These are phyloP conservation scores for Apamea monoglypha DNA, from an alignment of 2,888 invertebrate species.

Conservation along the genomic window DNA sequence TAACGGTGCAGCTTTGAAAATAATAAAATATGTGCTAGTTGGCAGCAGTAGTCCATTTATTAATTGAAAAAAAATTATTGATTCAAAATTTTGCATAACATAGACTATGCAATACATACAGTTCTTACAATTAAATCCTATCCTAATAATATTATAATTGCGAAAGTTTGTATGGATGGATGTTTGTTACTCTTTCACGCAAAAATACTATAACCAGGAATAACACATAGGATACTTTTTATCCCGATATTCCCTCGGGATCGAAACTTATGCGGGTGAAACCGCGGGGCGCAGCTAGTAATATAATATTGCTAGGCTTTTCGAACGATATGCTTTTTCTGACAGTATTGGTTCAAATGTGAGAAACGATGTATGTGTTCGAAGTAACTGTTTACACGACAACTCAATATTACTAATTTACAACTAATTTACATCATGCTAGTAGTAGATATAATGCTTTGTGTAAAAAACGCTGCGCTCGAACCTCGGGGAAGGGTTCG, in stretches of 20 bases:
- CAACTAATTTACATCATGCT: background rate
- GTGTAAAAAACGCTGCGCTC: conserved; percentile 51
- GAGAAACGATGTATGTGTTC: background rate
- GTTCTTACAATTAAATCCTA: background rate
- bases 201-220: too few species aligned
- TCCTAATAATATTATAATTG: too few species aligned
- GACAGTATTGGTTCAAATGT: background rate
- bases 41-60: background rate
- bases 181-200: too few species aligned
- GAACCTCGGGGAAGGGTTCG: conserved; percentile 63
- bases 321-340: background rate
- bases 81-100: background rate
- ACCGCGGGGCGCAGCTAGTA: too few species aligned
- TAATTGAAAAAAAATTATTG: background rate
- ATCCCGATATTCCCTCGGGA: too few species aligned
- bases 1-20: conserved; percentile 6
- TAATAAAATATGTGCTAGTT: background rate
- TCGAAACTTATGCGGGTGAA: too few species aligned
- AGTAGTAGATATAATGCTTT: background rate
- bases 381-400: background rate
- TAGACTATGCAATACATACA: background rate
- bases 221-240: too few species aligned
- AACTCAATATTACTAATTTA: background rate
- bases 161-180: too few species aligned
- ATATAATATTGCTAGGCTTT: background rate